Conservation (phyloP, 2,888 invertebrate genomes). For the Kuschelorhynchus macadamiae region DNA sequence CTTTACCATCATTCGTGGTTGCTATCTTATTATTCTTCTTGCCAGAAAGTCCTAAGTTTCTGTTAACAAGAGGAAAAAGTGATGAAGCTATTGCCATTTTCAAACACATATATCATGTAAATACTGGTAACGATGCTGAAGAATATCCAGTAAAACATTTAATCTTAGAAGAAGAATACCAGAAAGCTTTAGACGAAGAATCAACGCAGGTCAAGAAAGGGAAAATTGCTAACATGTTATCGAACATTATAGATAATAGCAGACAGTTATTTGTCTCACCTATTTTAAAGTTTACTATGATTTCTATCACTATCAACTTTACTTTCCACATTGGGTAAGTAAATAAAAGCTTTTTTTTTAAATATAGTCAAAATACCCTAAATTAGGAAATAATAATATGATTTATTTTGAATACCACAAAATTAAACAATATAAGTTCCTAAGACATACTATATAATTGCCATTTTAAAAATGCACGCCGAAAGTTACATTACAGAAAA, state of each 20-base stretch:
- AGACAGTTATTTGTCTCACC: conserved; percentile 85
- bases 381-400: no score
- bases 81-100: conserved; percentile 88
- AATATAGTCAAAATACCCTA: no score
- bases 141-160: conserved; percentile 84
- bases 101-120: conserved; percentile 84
- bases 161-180: conserved; percentile 69
- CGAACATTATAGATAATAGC: conserved; percentile 85
- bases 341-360: no score
- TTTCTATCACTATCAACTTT: conserved; percentile 91
- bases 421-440: no score
- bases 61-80: conserved; percentile 83
- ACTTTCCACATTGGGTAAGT: conserved; percentile 92
- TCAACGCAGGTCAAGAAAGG: conserved; percentile 73
- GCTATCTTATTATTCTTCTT: conserved; percentile 85
- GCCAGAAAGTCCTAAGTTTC: conserved; percentile 93
- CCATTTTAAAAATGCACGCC: no score
- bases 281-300: conserved; percentile 85
- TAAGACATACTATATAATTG: no score
- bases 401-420: no score
- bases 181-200: conserved; percentile 56
- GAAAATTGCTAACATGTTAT: conserved; percentile 81
- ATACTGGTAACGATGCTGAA: conserved; percentile 82
- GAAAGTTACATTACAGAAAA: no score
- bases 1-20: conserved; percentile 89